Evolutionary conservation across 2,113 vertebrate genomes (phyloP).

Genomic region (Ochotona curzoniae): DNA sequence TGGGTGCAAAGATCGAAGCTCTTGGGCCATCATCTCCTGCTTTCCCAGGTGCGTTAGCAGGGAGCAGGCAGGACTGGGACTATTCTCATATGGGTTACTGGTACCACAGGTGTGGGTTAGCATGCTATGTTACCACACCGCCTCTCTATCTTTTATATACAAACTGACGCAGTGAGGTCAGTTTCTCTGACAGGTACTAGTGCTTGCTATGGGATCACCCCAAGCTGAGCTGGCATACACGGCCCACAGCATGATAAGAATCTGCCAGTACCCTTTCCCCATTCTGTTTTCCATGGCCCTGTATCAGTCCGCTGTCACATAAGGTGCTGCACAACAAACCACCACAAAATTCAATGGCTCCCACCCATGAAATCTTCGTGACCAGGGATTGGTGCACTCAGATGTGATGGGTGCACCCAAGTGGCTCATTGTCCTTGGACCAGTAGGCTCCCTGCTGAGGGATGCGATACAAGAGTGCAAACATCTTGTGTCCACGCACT

Average conservation of each 20-base stretch:
- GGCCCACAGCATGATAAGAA: neutral
- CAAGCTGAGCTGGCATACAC: neutral
- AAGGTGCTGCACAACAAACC: neutral
- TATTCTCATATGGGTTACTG: too few relatives aligned
- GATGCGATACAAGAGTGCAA: neutral
- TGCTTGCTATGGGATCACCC: neutral
- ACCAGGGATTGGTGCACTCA: neutral
- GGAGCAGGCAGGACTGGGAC: too few relatives aligned
- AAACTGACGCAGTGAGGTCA: neutral
- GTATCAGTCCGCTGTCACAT: neutral
- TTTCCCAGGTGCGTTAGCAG: too few relatives aligned
- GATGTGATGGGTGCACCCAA: neutral
- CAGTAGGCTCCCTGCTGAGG: neutral
- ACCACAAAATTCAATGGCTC: conserved; percentile 7
- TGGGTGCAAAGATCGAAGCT: too few relatives aligned
- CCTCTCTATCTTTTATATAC: too few relatives aligned
- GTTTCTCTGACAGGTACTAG: neutral
- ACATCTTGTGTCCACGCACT: neutral
- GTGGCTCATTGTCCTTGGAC: neutral
- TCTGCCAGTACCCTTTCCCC: neutral
- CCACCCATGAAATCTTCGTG: neutral
- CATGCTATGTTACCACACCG: too few relatives aligned
- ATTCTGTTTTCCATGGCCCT: neutral
- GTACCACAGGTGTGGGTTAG: too few relatives aligned
- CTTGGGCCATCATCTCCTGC: too few relatives aligned